Evolutionary conservation across 2,888 invertebrate species (phyloP), one percentile per base, ranked within the genome.

Genomic region (Melinaea menophilus): DNA sequence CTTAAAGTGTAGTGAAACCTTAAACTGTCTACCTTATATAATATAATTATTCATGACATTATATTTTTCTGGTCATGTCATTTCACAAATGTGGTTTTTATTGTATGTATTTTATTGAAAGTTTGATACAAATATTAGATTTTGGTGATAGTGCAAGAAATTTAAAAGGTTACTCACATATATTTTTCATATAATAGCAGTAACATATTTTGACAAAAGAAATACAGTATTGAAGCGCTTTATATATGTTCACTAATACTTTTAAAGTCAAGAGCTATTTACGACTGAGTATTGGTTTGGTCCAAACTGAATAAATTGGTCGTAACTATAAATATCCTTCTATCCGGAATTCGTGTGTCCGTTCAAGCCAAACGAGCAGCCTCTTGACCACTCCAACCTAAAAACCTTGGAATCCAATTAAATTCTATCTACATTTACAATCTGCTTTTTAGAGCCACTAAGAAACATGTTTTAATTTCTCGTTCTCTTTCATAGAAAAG

Each of bases 211-310:
- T 41, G 9, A 51, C 51, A 51, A 12, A 31, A 13, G 11, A 51
- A 2, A 9, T 31, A 9, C 51, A 31, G 11, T 2, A 7, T 51
- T 31, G 7, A 31, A 31, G 22, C 22, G 7, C 11, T 41, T 41
- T 41, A 41, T 41, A 41, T 41, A 41, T 41, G 22, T 22, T 9
- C 11, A 41, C 41, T 41, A 9, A 41, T 41, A 41, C 9, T 41
- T 41, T 41, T 41, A 51, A 51, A 51, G 51, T 51, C 31, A 51
- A 51, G 51, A 31, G 51, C 2, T 31, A 51, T 51, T 31, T 31
- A 11, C 51, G 31, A 51, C 11, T 51, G 7, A 51, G 51, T 31
- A 51, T 51, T 51, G 22, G 51, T 51, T 51, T 2, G 31, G 22
- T 51, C 31, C 51, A 51, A 31, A 31, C 31, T 2, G 31, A 51